phyloP scores from a whole-genome alignment of 2,888 invertebrate species.

The Phlogophora meticulosa region DNA sequence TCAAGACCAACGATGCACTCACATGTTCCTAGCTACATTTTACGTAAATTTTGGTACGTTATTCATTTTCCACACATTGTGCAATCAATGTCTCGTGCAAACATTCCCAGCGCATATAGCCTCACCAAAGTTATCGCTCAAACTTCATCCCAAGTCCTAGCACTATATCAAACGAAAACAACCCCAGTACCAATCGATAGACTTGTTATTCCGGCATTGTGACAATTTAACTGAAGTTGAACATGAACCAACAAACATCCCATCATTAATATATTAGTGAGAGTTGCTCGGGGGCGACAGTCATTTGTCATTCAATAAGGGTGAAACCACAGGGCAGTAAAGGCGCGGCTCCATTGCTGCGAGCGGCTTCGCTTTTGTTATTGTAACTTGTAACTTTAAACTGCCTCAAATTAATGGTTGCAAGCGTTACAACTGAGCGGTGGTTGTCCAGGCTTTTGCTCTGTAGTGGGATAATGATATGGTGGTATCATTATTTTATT shows the following conservation, averaged over 20 bases:
- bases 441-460: too few species aligned
- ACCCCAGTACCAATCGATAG: slow-evolving; percentile 6
- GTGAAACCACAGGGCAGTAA: background rate
- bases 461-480: too few species aligned
- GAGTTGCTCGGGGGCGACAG: slow-evolving; percentile 18
- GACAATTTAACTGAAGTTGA: slow-evolving; percentile 35
- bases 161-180: slow-evolving; percentile 11
- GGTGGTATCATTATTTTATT: too few species aligned
- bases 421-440: too few species aligned
- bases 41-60: too few species aligned
- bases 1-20: too few species aligned
- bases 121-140: background rate
- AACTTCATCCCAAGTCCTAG: slow-evolving; percentile 11
- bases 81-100: too few species aligned
- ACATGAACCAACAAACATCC: slow-evolving; percentile 30
- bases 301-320: slow-evolving; percentile 47
- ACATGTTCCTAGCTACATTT: too few species aligned
- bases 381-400: too few species aligned
- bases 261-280: slow-evolving; percentile 39
- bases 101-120: too few species aligned
- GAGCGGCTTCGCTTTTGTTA: background rate
- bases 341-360: background rate
- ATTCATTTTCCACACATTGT: too few species aligned
- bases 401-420: too few species aligned
- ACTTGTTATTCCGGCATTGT: slow-evolving; percentile 12